Evolutionary conservation across 1,140 invertebrate species (phyloP).

Genomic region (Melipona quadrifasciata): DNA sequence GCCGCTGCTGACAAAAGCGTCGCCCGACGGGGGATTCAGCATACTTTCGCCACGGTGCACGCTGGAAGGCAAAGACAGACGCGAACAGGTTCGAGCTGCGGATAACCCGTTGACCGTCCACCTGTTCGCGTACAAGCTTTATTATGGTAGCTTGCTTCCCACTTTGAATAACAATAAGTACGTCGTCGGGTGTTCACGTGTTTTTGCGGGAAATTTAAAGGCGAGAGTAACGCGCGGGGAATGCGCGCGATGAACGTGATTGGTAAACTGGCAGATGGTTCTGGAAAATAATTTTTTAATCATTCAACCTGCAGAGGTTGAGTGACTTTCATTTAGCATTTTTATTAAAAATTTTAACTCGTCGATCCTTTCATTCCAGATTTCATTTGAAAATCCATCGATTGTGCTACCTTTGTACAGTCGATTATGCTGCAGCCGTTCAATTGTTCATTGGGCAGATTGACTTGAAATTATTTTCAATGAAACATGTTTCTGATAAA

Average conservation of each 20-base stretch:
- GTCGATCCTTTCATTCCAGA: too few relatives aligned
- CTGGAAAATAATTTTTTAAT: too few relatives aligned
- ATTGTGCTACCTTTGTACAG: too few relatives aligned
- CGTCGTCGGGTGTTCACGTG: not conserved
- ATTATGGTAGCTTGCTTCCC: constrained; percentile 10
- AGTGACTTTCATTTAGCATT: too few relatives aligned
- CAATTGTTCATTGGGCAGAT: too few relatives aligned
- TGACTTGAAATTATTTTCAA: too few relatives aligned
- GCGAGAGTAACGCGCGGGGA: not conserved
- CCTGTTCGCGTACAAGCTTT: not conserved
- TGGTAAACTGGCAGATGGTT: not conserved
- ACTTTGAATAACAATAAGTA: not conserved
- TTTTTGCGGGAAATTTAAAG: not conserved
- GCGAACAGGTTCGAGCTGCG: not conserved
- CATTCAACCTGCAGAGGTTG: too few relatives aligned
- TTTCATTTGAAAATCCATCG: too few relatives aligned
- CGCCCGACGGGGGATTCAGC: not conserved
- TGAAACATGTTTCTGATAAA: too few relatives aligned
- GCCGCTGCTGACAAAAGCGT: not conserved
- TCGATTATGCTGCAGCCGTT: too few relatives aligned
- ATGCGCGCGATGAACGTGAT: not conserved
- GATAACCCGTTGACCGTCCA: not conserved
- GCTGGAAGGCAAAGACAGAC: not conserved
- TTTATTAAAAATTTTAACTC: too few relatives aligned
- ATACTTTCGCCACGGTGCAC: not conserved